phyloP scores from a whole-genome alignment of 2,888 invertebrate species.

The Ptycholaimellus sp. region DNA sequence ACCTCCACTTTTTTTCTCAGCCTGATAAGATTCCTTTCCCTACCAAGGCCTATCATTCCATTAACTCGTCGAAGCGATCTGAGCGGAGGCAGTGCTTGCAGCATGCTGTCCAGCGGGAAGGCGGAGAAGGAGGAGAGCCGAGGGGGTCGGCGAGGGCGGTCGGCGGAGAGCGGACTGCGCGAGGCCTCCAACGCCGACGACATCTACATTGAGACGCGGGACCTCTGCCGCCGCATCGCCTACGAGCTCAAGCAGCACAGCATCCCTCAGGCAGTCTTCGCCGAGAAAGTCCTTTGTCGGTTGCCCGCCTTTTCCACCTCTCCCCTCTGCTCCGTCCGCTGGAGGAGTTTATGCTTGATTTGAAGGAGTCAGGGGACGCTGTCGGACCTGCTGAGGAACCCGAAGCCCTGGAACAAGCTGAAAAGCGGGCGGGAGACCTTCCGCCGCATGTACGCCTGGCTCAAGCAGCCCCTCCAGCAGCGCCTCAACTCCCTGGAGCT shows the following conservation, averaged over 20 bases:
- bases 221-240: slow-evolving; percentile 20
- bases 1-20: no score
- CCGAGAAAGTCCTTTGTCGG: slow-evolving; percentile 19
- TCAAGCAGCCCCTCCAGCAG: slow-evolving; percentile 3
- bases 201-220: slow-evolving; percentile 22
- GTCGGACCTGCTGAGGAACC: slow-evolving; percentile 23
- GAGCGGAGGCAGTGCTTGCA: no score
- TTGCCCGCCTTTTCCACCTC: not conserved
- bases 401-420: slow-evolving; percentile 26
- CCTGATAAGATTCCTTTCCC: no score
- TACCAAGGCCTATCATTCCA: no score
- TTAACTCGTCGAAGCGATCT: no score
- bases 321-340: not conserved
- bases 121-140: no score
- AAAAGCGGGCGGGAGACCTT: slow-evolving; percentile 25
- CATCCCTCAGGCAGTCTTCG: slow-evolving; percentile 19
- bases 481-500: slow-evolving; percentile 4
- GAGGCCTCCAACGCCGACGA: no score
- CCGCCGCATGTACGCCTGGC: slow-evolving; percentile 9
- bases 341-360: no score
- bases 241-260: slow-evolving; percentile 19
- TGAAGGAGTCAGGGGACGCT: slow-evolving; percentile 24
- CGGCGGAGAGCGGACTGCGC: no score
- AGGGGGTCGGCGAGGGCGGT: no score
- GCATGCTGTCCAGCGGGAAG: no score